phyloP scores from a whole-genome alignment of 2,113 vertebrate genomes.

The Dasypus novemcinctus region DNA sequence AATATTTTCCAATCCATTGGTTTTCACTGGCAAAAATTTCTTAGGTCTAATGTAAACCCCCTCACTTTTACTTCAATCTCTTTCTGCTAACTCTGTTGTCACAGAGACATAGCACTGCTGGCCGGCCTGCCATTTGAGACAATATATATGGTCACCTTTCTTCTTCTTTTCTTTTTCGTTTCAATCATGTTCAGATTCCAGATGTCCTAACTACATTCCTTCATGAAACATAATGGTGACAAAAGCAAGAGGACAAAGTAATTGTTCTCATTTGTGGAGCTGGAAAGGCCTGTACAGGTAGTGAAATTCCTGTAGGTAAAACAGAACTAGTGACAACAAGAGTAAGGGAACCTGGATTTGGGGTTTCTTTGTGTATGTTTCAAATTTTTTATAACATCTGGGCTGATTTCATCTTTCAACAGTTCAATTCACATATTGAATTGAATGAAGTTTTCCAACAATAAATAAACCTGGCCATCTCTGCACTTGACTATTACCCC shows the following conservation, averaged over 20 bases:
- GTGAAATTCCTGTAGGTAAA: neutral
- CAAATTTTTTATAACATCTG: neutral
- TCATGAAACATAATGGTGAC: neutral
- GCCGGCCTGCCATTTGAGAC: neutral
- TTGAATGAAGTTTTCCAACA: neutral
- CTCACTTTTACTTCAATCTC: neutral
- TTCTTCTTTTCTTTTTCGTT: neutral
- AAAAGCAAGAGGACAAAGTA: neutral
- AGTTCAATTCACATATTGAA: neutral
- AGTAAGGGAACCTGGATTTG: neutral
- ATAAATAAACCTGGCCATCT: neutral
- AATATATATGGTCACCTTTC: neutral
- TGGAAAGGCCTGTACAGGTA: neutral
- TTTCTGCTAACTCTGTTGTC: neutral
- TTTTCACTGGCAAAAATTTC: neutral
- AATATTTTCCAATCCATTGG: neutral
- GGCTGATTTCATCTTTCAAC: neutral
- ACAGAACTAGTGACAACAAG: neutral
- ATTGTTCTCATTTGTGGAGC: neutral
- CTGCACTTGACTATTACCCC: neutral
- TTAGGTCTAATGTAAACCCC: neutral
- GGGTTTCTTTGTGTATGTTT: neutral
- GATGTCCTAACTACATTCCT: rapidly evolving
- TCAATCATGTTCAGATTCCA: neutral
- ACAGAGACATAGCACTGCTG: neutral